Evolutionary conservation across 2,888 invertebrate genomes (phyloP).

Genomic region (Brachyptera putata): DNA sequence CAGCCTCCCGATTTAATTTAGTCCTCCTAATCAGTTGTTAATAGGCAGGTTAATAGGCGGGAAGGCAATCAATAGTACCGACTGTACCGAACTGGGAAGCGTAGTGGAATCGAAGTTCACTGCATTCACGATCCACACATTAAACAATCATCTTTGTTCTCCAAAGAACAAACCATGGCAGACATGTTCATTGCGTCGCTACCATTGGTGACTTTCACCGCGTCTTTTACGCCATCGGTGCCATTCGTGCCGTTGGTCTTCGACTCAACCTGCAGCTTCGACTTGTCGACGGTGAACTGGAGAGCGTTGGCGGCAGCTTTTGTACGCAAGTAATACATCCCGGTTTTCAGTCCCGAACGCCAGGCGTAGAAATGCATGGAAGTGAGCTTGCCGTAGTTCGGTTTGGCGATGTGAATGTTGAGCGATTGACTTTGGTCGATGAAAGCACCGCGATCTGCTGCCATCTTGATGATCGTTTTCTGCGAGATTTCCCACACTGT

Average conservation of each 20-base stretch:
- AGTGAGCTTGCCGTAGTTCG: conserved; percentile 87
- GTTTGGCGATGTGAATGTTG: conserved; percentile 94
- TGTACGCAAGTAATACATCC: conserved; percentile 97
- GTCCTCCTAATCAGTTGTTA: too few species aligned
- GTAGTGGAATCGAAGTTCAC: too few species aligned
- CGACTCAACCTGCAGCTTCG: conserved; percentile 47
- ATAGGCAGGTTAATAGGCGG: too few species aligned
- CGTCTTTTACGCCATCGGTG: conserved; percentile 1
- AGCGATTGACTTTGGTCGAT: conserved; percentile 99
- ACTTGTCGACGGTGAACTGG: conserved; percentile 96
- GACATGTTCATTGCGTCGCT: conserved; percentile 54
- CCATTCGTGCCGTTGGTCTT: conserved; percentile 24
- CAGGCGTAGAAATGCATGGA: conserved; percentile 99
- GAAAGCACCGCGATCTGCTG: conserved; percentile 94
- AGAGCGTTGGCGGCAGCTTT: conserved; percentile 95
- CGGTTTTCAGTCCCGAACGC: conserved; percentile 88
- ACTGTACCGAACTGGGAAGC: too few species aligned
- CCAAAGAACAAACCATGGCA: conserved; percentile 77
- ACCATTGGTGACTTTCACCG: conserved; percentile 37
- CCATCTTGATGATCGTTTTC: conserved; percentile 90
- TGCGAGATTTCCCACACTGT: conserved; percentile 98
- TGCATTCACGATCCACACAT: conserved; percentile 87
- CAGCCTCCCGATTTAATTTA: too few species aligned
- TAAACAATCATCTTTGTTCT: conserved; percentile 82
- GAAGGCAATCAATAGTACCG: too few species aligned